Percentiles rank a stretch among this genome's conserved stretches.
These are phyloP conservation scores for Enteromius anoplus DNA, from an alignment of 2,797 vertebrate species.

Conservation along the genomic window DNA sequence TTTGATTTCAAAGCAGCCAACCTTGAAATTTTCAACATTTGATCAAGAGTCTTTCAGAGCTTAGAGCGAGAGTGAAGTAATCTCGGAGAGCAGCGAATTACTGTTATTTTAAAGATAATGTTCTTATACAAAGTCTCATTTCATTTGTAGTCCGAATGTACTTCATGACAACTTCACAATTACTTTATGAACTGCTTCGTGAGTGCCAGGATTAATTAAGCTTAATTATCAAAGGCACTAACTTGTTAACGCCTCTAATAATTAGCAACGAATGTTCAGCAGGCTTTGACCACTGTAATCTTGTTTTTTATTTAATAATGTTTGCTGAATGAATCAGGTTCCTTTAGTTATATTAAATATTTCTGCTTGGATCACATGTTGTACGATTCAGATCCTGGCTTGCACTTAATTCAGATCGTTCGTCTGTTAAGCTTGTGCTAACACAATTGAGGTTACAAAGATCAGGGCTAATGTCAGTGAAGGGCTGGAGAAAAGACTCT, in stretches of 20 bases:
- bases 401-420: conserved; percentile 34
- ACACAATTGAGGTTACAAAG: conserved; percentile 38
- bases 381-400: not conserved
- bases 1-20: conserved; percentile 57
- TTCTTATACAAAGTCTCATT: conserved; percentile 35
- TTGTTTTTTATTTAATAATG: not conserved
- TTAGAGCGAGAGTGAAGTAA: conserved; percentile 46
- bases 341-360: not conserved
- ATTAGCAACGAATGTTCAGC: not conserved
- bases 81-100: conserved; percentile 44
- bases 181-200: conserved; percentile 4
- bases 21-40: conserved; percentile 54
- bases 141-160: not conserved
- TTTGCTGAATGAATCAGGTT: not conserved
- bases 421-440: conserved; percentile 27
- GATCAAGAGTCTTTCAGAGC: conserved; percentile 44
- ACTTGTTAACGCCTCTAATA: conserved; percentile 15
- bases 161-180: conserved; percentile 52
- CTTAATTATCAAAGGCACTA: not conserved
- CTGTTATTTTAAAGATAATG: conserved; percentile 47
- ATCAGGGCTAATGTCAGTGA: conserved; percentile 17
- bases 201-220: conserved; percentile 4
- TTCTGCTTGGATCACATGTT: not conserved
- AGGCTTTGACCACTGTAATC: not conserved
- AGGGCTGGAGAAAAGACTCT: not conserved